Evolutionary conservation across 1,140 invertebrate genomes (phyloP).

Genomic region (Drosophila navojoa): DNA sequence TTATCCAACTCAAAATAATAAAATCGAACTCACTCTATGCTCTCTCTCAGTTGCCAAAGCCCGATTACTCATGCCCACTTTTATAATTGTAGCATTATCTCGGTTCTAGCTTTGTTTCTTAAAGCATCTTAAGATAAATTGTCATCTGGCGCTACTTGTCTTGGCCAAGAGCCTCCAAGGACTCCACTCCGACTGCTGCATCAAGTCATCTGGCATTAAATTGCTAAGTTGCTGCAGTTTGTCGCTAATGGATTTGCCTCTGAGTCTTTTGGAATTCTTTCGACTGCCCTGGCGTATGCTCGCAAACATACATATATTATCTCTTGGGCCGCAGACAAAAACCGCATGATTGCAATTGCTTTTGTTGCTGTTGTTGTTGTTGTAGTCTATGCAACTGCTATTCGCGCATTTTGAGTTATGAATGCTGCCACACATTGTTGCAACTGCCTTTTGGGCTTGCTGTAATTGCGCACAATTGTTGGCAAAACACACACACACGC

Average conservation of each 20-base stretch:
- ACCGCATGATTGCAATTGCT: conserved; percentile 36
- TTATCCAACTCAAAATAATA: too few relatives aligned
- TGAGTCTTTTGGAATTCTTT: conserved; percentile 4
- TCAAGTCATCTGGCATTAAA: background rate
- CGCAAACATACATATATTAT: conserved; percentile 9
- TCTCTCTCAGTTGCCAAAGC: too few relatives aligned
- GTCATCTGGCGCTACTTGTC: too few relatives aligned
- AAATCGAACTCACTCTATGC: too few relatives aligned
- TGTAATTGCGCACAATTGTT: conserved; percentile 70
- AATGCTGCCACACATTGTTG: conserved; percentile 71
- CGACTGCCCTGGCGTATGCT: conserved; percentile 11
- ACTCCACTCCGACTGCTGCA: background rate
- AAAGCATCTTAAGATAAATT: too few relatives aligned
- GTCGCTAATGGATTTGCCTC: background rate
- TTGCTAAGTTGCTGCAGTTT: background rate
- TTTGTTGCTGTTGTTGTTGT: too few relatives aligned
- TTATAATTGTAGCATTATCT: too few relatives aligned
- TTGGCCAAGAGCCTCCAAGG: background rate
- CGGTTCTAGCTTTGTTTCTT: too few relatives aligned
- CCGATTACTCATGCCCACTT: background rate
- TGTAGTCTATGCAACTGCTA: conserved; percentile 12
- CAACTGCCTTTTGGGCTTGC: conserved; percentile 49
- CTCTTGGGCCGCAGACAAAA: conserved; percentile 19
- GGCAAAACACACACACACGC: conserved; percentile 26
- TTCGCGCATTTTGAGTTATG: conserved; percentile 65